Conservation (phyloP, 1,140 invertebrate species). For the Neodiprion pinetum region DNA sequence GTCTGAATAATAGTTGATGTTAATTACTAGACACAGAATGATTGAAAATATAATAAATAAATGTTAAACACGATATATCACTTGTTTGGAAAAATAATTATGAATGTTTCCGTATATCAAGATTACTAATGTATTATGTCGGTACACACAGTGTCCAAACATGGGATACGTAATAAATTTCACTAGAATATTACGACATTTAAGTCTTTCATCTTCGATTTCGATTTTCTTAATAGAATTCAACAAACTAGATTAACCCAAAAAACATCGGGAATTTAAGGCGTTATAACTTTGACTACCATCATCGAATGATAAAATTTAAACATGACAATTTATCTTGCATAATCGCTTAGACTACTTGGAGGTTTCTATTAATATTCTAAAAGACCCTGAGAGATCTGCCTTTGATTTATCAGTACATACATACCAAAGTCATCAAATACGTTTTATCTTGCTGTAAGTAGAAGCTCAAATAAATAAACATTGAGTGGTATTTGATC, state of each 20-base stretch:
- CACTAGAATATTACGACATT: too few relatives aligned
- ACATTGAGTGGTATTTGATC: neutral
- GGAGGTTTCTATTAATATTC: neutral
- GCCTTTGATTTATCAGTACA: neutral
- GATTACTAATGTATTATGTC: neutral
- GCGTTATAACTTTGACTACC: too few relatives aligned
- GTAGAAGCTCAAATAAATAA: neutral
- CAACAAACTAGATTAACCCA: neutral
- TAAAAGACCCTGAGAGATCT: neutral
- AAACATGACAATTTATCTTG: neutral
- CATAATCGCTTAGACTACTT: neutral
- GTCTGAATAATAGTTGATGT: neutral
- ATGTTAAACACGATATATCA: neutral
- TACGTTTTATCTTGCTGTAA: neutral
- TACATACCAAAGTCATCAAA: neutral
- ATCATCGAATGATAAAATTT: too few relatives aligned
- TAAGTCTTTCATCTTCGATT: too few relatives aligned
- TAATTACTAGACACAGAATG: neutral
- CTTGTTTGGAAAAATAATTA: neutral
- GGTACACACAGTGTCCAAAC: neutral
- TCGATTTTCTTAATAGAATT: too few relatives aligned
- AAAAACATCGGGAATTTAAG: neutral
- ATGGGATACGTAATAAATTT: too few relatives aligned
- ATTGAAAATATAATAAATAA: neutral
- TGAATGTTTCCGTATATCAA: neutral